phyloP scores from a whole-genome alignment of 2,113 vertebrate species.

The Zingel zingel region DNA sequence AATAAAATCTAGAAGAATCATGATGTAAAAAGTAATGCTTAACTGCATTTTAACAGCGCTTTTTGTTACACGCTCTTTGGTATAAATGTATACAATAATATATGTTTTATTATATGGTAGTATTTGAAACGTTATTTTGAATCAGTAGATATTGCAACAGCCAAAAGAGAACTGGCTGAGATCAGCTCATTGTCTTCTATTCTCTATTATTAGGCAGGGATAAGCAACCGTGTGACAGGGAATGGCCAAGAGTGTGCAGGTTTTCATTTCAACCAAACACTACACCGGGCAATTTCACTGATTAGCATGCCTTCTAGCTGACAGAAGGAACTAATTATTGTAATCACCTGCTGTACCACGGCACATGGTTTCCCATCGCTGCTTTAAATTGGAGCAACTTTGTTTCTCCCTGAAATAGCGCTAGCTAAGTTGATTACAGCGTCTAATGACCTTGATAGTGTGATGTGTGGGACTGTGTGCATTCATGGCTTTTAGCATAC shows the following conservation, averaged over 20 bases:
- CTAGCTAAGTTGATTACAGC: conserved; percentile 69
- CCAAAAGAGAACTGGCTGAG: not conserved
- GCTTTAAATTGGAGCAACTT: conserved; percentile 64
- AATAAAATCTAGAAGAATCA: not conserved
- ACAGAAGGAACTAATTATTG: conserved; percentile 77
- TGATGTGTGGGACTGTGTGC: conserved; percentile 64
- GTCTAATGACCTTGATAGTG: conserved; percentile 74
- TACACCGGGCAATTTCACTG: conserved; percentile 59
- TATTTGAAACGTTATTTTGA: conserved; percentile 23
- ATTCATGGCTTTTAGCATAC: conserved; percentile 70
- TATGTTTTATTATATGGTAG: not conserved
- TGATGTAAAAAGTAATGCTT: not conserved
- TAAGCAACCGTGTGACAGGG: conserved; percentile 63
- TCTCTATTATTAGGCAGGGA: conserved; percentile 33
- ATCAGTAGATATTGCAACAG: conserved; percentile 21
- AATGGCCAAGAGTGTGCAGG: conserved; percentile 53
- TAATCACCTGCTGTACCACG: conserved; percentile 72
- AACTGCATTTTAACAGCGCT: not conserved
- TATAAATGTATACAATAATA: not conserved
- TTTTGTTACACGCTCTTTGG: not conserved
- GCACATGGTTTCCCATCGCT: conserved; percentile 47
- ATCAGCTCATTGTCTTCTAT: conserved; percentile 21
- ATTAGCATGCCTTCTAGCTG: conserved; percentile 74
- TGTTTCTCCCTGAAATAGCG: conserved; percentile 61
- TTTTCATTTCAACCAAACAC: conserved; percentile 58